Evolutionary conservation across 2,113 vertebrate species (phyloP).

Genomic region (Dipodomys ordii): DNA sequence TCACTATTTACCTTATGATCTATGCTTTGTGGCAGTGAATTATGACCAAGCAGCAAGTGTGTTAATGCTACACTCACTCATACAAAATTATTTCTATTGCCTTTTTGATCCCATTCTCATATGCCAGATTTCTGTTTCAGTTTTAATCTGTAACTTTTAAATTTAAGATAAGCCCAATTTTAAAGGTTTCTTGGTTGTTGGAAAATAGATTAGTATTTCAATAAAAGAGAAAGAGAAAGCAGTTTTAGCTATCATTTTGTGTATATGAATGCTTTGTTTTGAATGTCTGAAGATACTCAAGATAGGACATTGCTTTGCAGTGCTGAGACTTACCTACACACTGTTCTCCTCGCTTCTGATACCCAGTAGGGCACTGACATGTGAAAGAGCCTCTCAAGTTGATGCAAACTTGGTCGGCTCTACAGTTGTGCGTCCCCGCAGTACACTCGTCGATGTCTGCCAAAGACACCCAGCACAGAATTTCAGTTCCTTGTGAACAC

Average conservation of each 20-base stretch:
- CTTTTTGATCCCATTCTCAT: not conserved
- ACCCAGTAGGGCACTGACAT: conserved; percentile 94
- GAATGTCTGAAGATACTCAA: not conserved
- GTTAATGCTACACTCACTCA: not conserved
- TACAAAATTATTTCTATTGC: conserved; percentile 21
- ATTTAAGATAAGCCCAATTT: not conserved
- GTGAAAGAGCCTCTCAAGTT: conserved; percentile 95
- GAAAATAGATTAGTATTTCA: not conserved
- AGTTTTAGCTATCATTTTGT: not conserved
- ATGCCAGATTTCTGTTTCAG: not conserved
- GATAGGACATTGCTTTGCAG: not conserved
- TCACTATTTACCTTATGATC: not conserved
- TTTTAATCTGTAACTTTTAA: conserved; percentile 2
- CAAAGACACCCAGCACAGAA: conserved; percentile 24
- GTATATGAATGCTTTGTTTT: not conserved
- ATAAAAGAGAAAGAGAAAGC: not conserved
- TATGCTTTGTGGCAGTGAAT: not conserved
- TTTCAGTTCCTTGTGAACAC: not conserved
- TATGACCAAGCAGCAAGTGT: not conserved
- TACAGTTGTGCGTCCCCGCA: conserved; percentile 92
- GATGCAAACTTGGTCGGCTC: conserved; percentile 92
- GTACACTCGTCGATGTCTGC: conserved; percentile 96
- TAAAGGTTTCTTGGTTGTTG: conserved; percentile 15
- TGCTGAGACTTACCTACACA: conserved; percentile 92
- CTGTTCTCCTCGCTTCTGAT: conserved; percentile 93